Conservation (phyloP, 2,888 invertebrate genomes). For the Tridacna crocea region DNA sequence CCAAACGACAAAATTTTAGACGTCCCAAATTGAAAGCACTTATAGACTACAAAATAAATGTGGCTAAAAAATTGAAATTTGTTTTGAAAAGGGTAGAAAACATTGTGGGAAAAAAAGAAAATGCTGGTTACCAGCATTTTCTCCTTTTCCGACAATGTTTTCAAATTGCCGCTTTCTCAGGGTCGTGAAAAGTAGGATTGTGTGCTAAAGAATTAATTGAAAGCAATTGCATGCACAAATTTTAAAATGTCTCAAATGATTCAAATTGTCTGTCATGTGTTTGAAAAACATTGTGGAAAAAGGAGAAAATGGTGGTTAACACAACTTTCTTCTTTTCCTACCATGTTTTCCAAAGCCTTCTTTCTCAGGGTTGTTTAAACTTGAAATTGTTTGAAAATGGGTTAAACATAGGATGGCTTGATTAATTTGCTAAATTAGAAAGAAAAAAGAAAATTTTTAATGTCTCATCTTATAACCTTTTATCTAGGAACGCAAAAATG, state of each 20-base stretch:
- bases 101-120: no score
- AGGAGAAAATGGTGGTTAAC: not conserved
- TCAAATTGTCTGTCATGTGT: not conserved
- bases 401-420: no score
- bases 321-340: not conserved
- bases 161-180: not conserved
- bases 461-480: slow-evolving; percentile 12
- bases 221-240: not conserved
- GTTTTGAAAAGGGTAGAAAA: no score
- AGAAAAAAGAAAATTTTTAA: not conserved
- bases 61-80: no score
- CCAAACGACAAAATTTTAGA: no score
- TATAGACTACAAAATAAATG: no score
- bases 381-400: no score
- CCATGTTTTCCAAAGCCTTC: not conserved
- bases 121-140: no score
- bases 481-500: slow-evolving; percentile 37
- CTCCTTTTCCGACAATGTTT: no score
- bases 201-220: no score
- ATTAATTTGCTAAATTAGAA: not conserved
- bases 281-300: not conserved
- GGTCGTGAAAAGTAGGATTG: not conserved
- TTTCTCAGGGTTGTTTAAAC: not conserved
- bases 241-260: not conserved
- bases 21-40: no score